Conservation (phyloP, 2,113 vertebrate species). For the Cheilinus undulatus region DNA sequence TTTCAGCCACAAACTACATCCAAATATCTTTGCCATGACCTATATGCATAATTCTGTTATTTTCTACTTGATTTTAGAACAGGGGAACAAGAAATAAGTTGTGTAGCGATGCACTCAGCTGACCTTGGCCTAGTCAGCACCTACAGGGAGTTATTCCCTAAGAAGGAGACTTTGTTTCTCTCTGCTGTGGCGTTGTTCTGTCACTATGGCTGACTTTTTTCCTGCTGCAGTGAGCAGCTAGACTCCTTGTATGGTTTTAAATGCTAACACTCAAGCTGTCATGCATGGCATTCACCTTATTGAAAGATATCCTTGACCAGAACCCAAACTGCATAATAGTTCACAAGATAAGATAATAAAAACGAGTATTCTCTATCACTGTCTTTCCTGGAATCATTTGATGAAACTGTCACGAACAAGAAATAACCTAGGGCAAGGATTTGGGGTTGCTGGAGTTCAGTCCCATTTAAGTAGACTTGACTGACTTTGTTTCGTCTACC, state of each 20-base stretch:
- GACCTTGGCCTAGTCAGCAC: constrained; percentile 24
- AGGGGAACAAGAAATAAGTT: neutral
- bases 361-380: neutral
- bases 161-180: constrained; percentile 25
- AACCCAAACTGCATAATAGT: neutral
- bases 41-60: neutral
- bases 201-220: constrained; percentile 9
- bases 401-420: neutral
- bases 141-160: neutral
- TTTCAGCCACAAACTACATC: neutral
- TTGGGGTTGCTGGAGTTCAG: too few relatives aligned
- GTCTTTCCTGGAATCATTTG: neutral
- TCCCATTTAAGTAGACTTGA: too few relatives aligned
- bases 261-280: neutral
- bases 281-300: neutral
- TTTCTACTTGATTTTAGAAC: neutral
- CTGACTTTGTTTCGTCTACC: neutral
- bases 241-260: constrained; percentile 21
- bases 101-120: constrained; percentile 22
- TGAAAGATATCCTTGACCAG: constrained; percentile 7
- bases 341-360: neutral
- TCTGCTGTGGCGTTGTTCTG: constrained; percentile 32
- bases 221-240: neutral
- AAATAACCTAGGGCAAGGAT: too few relatives aligned
- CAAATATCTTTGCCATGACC: neutral